Evolutionary conservation across 2,888 invertebrate species (phyloP).

Genomic region (Zeuzera pyrina): DNA sequence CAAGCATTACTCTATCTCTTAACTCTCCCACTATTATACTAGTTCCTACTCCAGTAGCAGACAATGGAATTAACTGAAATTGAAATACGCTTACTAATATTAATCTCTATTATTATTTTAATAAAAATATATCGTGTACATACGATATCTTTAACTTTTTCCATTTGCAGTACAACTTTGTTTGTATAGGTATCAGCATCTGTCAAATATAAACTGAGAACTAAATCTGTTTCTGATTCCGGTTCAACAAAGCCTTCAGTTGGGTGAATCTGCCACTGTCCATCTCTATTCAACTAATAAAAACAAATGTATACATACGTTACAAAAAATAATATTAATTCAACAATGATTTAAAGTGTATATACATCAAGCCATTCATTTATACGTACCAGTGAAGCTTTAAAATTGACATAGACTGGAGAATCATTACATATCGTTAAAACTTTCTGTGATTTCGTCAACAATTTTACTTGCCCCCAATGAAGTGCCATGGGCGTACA

Average conservation of each 20-base stretch:
- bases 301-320: neutral
- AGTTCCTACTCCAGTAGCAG: conserved; percentile 76
- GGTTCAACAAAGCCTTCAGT: conserved; percentile 45
- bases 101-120: conserved; percentile 4
- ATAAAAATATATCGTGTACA: conserved; percentile 17
- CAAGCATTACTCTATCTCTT: conserved; percentile 73
- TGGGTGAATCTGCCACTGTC: conserved; percentile 49
- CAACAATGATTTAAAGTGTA: neutral
- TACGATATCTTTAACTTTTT: conserved; percentile 61
- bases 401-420: conserved; percentile 76
- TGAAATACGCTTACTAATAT: neutral
- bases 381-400: conserved; percentile 60
- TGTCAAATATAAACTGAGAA: conserved; percentile 39
- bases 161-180: conserved; percentile 53
- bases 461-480: conserved; percentile 75
- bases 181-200: conserved; percentile 55
- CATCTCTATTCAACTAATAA: conserved; percentile 48
- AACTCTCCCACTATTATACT: conserved; percentile 76
- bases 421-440: conserved; percentile 78
- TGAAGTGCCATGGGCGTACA: conserved; percentile 72
- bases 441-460: conserved; percentile 58
- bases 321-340: neutral
- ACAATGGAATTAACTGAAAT: conserved; percentile 53
- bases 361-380: neutral
- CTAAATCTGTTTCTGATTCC: conserved; percentile 47